Percentiles rank a stretch among this genome's conserved stretches.
These are phyloP conservation scores for Idaea straminata DNA, from an alignment of 2,888 invertebrate species.

Conservation along the genomic window DNA sequence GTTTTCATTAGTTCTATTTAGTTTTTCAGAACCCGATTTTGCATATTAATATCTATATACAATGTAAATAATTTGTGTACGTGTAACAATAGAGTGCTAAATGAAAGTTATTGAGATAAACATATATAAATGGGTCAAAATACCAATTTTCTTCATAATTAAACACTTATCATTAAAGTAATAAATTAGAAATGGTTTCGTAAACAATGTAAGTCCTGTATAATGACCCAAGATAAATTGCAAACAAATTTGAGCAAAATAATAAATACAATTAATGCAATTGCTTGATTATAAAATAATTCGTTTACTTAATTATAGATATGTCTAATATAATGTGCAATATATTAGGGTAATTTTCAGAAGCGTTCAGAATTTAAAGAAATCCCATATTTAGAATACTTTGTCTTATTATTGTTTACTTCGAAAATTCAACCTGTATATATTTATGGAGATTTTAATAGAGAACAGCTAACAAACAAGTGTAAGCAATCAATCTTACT, in stretches of 20 bases:
- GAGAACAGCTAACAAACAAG: constrained; percentile 2
- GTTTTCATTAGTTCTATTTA: too few relatives aligned
- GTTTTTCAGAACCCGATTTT: too few relatives aligned
- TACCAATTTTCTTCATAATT: constrained; percentile 21
- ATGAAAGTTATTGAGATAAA: constrained; percentile 7
- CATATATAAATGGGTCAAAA: constrained; percentile 21
- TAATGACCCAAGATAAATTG: constrained; percentile 25
- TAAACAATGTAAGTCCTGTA: constrained; percentile 30
- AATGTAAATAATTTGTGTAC: not conserved
- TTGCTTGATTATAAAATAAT: not conserved
- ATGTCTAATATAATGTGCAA: not conserved
- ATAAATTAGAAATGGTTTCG: constrained; percentile 51
- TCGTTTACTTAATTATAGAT: too few relatives aligned
- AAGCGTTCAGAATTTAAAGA: not conserved
- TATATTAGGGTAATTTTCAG: not conserved
- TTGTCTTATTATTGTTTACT: not conserved
- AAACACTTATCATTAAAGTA: constrained; percentile 18
- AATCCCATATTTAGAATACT: not conserved
- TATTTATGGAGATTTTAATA: not conserved
- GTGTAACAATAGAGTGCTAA: constrained; percentile 4
- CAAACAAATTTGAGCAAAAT: constrained; percentile 8
- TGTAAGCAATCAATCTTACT: constrained; percentile 5
- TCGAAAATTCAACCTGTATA: not conserved
- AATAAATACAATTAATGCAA: constrained; percentile 2
- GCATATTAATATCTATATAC: too few relatives aligned